These are phyloP conservation scores for Heteromyza rotundicornis DNA, from an alignment of 2,888 invertebrate species.

Conservation along the genomic window DNA sequence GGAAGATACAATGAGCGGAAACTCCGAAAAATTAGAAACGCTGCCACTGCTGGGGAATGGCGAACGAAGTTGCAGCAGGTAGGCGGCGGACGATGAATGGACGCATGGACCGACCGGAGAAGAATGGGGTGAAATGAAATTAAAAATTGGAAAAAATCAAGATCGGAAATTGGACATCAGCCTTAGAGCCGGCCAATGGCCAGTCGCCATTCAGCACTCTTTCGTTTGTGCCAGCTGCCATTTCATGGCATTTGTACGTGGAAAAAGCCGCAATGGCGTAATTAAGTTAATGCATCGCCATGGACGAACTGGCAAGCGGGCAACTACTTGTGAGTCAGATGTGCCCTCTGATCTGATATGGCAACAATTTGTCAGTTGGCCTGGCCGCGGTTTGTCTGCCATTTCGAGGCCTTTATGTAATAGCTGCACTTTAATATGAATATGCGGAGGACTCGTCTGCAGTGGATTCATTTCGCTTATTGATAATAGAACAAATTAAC, in stretches of 20 bases:
- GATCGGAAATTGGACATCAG: slow-evolving; percentile 24
- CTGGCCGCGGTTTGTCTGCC: no score
- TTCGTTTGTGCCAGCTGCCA: no score
- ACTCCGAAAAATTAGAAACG: slow-evolving; percentile 20
- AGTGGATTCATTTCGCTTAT: no score
- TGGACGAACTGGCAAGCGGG: background rate
- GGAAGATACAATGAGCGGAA: slow-evolving; percentile 25
- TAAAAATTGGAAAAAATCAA: slow-evolving; percentile 7
- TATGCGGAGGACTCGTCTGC: no score
- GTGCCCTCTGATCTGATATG: no score
- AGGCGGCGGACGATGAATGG: no score
- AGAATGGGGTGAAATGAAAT: background rate
- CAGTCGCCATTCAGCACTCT: background rate
- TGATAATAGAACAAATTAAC: no score
- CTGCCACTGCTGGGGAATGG: background rate
- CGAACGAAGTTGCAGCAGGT: background rate
- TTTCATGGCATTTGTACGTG: no score
- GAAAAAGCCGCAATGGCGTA: slow-evolving; percentile 16
- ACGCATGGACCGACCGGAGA: background rate
- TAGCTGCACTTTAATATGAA: no score
- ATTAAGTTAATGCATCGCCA: slow-evolving; percentile 25
- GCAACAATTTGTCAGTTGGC: no score
- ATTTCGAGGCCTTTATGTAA: no score
- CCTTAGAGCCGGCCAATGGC: background rate
- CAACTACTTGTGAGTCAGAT: background rate